A percentile compares a stretch with the other conserved stretches of the same genome.
Conservation (phyloP, 2,888 invertebrate species). For the Quadroppia sp. region DNA sequence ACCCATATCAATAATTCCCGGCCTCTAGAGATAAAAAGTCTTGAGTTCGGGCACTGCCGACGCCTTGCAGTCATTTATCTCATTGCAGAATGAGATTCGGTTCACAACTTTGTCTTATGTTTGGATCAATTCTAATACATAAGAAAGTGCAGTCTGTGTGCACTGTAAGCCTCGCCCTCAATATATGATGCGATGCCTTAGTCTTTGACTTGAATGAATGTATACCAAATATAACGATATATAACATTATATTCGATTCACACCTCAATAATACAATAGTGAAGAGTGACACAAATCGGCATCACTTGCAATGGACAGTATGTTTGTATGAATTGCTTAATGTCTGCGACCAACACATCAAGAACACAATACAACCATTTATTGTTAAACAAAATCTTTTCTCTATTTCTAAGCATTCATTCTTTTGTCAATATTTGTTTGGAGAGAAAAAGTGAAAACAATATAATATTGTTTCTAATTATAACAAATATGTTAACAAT, state of each 20-base stretch:
- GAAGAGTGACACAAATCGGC: not conserved
- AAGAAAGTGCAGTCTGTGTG: constrained; percentile 20
- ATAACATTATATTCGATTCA: not conserved
- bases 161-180: constrained; percentile 18
- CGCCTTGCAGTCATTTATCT: constrained; percentile 27
- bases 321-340: not conserved
- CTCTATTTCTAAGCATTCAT: not conserved
- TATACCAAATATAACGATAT: not conserved
- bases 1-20: constrained; percentile 27
- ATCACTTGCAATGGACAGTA: not conserved
- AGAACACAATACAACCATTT: not conserved
- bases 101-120: not conserved
- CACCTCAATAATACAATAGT: not conserved
- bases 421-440: not conserved
- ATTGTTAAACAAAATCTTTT: not conserved
- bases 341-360: constrained; percentile 7
- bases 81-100: constrained; percentile 14
- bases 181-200: not conserved
- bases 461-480: not conserved
- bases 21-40: constrained; percentile 6
- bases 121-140: constrained; percentile 11
- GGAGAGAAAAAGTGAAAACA: not conserved
- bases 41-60: constrained; percentile 4
- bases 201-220: not conserved
- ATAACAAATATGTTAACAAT: not conserved